Evolutionary conservation across 2,113 vertebrate species (phyloP).

Genomic region (Passerina amoena): DNA sequence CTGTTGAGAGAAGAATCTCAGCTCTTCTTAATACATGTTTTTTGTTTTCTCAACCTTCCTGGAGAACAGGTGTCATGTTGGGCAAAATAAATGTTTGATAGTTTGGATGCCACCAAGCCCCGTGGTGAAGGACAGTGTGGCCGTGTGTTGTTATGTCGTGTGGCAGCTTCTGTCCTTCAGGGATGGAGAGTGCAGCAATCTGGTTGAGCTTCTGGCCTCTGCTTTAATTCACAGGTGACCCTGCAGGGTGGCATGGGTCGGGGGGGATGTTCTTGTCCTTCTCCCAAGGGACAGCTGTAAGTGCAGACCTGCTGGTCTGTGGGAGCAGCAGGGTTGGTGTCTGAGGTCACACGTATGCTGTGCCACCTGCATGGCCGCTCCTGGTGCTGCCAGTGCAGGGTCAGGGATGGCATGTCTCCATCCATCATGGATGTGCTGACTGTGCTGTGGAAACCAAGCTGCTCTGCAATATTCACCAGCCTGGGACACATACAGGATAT

Average conservation of each 20-base stretch:
- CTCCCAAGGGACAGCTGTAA: accelerated
- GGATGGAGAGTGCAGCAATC: accelerated
- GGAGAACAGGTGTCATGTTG: accelerated
- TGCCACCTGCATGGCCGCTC: accelerated
- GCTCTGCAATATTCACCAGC: background rate
- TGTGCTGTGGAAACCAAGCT: background rate
- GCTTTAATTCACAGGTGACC: accelerated
- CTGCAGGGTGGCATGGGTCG: background rate
- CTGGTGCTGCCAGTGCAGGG: background rate
- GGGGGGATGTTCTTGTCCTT: background rate
- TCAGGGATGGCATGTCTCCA: accelerated
- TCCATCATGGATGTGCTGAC: accelerated
- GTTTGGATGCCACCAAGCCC: background rate
- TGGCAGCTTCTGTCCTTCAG: background rate
- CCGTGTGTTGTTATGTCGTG: background rate
- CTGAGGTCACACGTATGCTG: accelerated
- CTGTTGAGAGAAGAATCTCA: accelerated
- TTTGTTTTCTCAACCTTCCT: background rate
- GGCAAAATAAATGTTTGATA: background rate
- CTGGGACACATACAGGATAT: background rate
- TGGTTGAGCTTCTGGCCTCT: background rate
- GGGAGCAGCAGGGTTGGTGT: background rate
- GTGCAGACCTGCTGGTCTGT: background rate
- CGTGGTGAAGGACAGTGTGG: accelerated
- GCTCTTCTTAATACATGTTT: background rate